phyloP scores from a whole-genome alignment of 2,113 vertebrate genomes.

The Dolichallabes microphthalmus region DNA sequence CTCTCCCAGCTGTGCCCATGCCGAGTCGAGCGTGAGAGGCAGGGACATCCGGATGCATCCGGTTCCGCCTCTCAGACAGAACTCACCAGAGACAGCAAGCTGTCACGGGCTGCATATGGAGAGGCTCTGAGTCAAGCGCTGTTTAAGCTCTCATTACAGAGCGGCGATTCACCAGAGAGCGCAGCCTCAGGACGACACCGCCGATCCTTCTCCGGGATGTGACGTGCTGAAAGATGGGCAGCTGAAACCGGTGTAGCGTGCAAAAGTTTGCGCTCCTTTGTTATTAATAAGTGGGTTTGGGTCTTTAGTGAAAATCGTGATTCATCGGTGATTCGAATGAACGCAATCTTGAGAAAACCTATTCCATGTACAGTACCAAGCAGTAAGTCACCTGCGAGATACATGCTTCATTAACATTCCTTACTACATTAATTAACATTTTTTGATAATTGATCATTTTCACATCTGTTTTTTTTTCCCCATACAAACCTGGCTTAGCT shows the following conservation, averaged over 20 bases:
- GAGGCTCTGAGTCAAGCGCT: slow-evolving; percentile 51
- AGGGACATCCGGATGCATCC: slow-evolving; percentile 12
- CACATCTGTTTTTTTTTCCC: too few relatives aligned
- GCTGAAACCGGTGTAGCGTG: not conserved
- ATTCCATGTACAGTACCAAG: not conserved
- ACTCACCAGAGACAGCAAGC: slow-evolving; percentile 56
- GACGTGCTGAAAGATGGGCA: not conserved
- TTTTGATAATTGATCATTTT: too few relatives aligned
- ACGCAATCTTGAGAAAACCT: not conserved
- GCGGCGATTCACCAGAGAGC: slow-evolving; percentile 38
- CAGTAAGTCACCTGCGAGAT: not conserved
- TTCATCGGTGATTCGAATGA: not conserved
- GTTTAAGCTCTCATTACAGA: slow-evolving; percentile 54
- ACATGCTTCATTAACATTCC: not conserved
- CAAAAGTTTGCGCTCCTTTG: not conserved
- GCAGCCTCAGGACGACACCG: not conserved
- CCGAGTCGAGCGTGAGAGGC: slow-evolving; percentile 19
- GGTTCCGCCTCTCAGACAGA: slow-evolving; percentile 14
- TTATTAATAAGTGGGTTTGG: not conserved
- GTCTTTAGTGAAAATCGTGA: not conserved
- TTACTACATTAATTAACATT: not conserved
- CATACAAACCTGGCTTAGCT: too few relatives aligned
- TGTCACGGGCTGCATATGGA: slow-evolving; percentile 50
- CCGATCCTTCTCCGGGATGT: not conserved
- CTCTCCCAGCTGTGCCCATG: slow-evolving; percentile 56